These are phyloP conservation scores for Myripristis jacobus DNA, from an alignment of 2,797 vertebrate species.

Conservation along the genomic window DNA sequence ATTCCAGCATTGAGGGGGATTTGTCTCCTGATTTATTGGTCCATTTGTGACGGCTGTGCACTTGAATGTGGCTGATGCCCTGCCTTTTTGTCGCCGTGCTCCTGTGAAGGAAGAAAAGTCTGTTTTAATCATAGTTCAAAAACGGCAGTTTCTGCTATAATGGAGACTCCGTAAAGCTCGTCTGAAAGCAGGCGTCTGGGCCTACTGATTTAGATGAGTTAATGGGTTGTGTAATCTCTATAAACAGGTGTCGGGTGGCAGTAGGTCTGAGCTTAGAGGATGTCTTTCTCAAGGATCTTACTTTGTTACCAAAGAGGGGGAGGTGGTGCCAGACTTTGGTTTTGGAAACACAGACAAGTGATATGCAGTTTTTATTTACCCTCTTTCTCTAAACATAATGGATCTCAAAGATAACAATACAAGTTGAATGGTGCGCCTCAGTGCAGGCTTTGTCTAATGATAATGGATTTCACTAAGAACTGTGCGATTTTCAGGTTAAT, in stretches of 20 bases:
- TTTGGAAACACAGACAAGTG: slow-evolving; percentile 12
- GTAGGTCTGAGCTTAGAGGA: slow-evolving; percentile 53
- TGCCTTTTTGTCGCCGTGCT: slow-evolving; percentile 40
- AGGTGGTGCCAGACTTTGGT: slow-evolving; percentile 32
- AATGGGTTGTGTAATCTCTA: slow-evolving; percentile 77
- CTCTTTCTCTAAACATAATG: slow-evolving; percentile 7
- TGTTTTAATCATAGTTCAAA: slow-evolving; percentile 61
- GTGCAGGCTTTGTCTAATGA: neutral
- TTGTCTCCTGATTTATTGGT: slow-evolving; percentile 70
- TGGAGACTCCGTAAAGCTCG: slow-evolving; percentile 59
- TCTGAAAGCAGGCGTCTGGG: slow-evolving; percentile 54
- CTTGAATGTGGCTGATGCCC: slow-evolving; percentile 55
- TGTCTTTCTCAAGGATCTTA: slow-evolving; percentile 69
- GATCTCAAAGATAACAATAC: slow-evolving; percentile 3
- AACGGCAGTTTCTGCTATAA: slow-evolving; percentile 68
- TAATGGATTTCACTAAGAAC: neutral
- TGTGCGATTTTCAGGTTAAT: neutral
- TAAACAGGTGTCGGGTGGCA: slow-evolving; percentile 71
- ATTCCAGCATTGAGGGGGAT: slow-evolving; percentile 40
- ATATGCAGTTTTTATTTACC: neutral
- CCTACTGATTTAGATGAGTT: slow-evolving; percentile 71
- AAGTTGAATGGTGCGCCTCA: slow-evolving; percentile 1
- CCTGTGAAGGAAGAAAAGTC: slow-evolving; percentile 38
- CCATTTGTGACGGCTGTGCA: slow-evolving; percentile 62
- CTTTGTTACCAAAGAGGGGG: slow-evolving; percentile 55